phyloP scores from a whole-genome alignment of 2,888 invertebrate species.

The Nipponacmea schrenckii region DNA sequence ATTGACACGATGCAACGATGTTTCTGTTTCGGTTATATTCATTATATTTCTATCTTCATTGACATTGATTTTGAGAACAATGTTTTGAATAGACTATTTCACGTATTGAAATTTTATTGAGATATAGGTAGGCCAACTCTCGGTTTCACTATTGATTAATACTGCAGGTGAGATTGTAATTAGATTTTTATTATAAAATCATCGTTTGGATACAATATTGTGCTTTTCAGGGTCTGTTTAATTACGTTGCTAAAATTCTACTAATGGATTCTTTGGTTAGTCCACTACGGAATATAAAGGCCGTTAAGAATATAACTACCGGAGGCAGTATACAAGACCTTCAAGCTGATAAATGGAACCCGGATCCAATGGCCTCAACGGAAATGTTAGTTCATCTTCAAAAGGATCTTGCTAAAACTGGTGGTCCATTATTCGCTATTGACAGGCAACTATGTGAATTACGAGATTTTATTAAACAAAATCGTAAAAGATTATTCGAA shows the following conservation, averaged over 20 bases:
- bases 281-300: conserved; percentile 18
- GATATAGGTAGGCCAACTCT: no score
- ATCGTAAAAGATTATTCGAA: conserved; percentile 53
- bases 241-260: conserved; percentile 28
- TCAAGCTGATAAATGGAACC: conserved; percentile 38
- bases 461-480: conserved; percentile 44
- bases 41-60: no score
- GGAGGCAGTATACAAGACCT: conserved; percentile 22
- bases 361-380: conserved; percentile 26
- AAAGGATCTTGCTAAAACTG: conserved; percentile 12
- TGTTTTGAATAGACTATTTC: no score
- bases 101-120: no score
- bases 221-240: conserved; percentile 20
- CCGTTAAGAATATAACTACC: neutral
- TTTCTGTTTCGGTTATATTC: no score
- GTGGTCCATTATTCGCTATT: conserved; percentile 45
- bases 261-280: conserved; percentile 33
- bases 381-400: conserved; percentile 15
- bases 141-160: no score
- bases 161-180: no score
- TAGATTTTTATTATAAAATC: no score
- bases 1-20: no score
- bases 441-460: conserved; percentile 48
- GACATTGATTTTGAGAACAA: no score
- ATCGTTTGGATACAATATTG: no score